phyloP scores from a whole-genome alignment of 2,888 invertebrate species.

The Trichopria drosophilae region DNA sequence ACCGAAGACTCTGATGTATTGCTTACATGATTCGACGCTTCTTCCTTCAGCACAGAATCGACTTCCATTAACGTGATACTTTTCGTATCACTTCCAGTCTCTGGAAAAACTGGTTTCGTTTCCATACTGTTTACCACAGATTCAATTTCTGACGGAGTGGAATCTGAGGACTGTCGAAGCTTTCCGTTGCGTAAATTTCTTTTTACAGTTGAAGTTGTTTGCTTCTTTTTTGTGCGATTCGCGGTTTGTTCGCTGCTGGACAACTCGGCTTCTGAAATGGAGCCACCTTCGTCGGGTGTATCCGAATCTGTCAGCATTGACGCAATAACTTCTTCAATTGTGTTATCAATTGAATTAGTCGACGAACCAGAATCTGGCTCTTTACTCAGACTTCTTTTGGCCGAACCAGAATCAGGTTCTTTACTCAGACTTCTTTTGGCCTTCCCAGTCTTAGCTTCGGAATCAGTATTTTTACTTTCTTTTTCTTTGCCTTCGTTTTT shows the following conservation, averaged over 20 bases:
- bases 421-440: conserved; percentile 34
- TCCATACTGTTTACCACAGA: conserved; percentile 3
- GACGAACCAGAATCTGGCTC: conserved; percentile 27
- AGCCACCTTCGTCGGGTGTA: conserved; percentile 38
- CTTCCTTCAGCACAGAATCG: not conserved
- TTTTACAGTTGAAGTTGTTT: conserved; percentile 52
- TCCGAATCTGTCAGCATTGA: conserved; percentile 50
- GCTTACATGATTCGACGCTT: conserved; percentile 5
- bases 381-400: conserved; percentile 24
- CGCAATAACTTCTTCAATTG: conserved; percentile 55
- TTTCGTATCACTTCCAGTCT: not conserved
- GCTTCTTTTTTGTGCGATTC: conserved; percentile 44
- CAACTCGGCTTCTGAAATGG: conserved; percentile 33
- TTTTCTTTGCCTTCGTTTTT: conserved; percentile 42
- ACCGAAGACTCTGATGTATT: conserved; percentile 4
- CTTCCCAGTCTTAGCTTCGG: conserved; percentile 36
- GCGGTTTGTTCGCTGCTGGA: conserved; percentile 6
- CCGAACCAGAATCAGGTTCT: too few relatives aligned
- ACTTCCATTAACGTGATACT: not conserved
- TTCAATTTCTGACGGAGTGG: too few relatives aligned
- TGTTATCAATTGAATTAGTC: conserved; percentile 41
- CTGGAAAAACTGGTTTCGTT: not conserved
- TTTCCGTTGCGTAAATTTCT: conserved; percentile 70
- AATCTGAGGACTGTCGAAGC: conserved; percentile 64
- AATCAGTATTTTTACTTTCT: conserved; percentile 27